Base-by-base conservation (phyloP, 2,113 vertebrate species). In the Tricholaema leucomelas region DNA sequence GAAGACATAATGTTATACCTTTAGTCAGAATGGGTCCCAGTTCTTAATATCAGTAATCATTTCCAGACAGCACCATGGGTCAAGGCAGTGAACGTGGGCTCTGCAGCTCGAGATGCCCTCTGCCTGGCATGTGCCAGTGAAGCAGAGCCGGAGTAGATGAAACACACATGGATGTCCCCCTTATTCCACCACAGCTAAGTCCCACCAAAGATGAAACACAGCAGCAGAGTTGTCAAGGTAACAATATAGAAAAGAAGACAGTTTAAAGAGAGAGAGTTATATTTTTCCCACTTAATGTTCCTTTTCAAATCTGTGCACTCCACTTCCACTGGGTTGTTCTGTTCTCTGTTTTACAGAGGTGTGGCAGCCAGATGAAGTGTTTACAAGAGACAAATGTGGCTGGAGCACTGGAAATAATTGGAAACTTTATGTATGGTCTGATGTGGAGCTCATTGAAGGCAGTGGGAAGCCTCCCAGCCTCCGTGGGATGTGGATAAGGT, bases 181-280 rank as follows among this genome's bases (percentile, higher is more conserved):
- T 82, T 85, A 79, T 87, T 93, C 76, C 91, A 82, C 90, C 86
- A 93, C 42, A 7, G 69, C 64, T 78, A 94, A 91, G 91, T 94
- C 71, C 76, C 82, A 93, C 88, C 94, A 63, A 54, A 82, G 87
- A 88, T 84, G 85, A 93, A 96, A 67, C 91, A 85, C 73, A 90
- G 89, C 92, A 96, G 90, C 91, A 91, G 95, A 97, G 92, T 96
- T 97, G 96, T 98, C 96, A 97, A 96, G 95, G 96, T 97, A 97
- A 97, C 96, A 96, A 81, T 90, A 87, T 66, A 96, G 86, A 91
- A 96, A 95, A 95, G 96, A 91, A 91, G 87, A 96, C 72, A 87
- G 92, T 96, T 97, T 96, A 96, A 97, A 96, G 92, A 92, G 77
- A 96, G 94, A 96, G 83, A 94, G 77, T 69, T 86, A 66, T 30